phyloP scores from a whole-genome alignment of 2,113 vertebrate genomes.

The Pyxicephalus adspersus region DNA sequence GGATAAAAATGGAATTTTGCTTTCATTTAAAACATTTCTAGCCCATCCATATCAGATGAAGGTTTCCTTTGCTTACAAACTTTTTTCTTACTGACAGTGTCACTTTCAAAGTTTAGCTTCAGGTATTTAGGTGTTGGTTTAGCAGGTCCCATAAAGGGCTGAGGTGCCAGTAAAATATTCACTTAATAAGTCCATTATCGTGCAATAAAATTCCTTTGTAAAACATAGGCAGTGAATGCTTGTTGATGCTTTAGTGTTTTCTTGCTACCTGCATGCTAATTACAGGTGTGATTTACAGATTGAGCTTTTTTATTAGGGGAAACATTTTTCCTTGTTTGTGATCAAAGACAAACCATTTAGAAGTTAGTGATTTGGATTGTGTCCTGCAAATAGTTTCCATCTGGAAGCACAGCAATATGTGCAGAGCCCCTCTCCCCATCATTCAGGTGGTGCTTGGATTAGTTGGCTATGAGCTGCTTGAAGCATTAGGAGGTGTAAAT shows the following conservation, averaged over 20 bases:
- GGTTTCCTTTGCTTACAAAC: too few species aligned
- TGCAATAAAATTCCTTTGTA: slow-evolving; percentile 33
- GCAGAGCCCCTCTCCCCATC: background rate
- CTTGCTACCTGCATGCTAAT: slow-evolving; percentile 35
- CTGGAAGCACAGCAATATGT: slow-evolving; percentile 13
- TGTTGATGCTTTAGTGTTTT: background rate
- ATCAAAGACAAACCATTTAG: slow-evolving; percentile 35
- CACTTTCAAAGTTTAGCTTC: too few species aligned
- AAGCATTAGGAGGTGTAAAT: slow-evolving; percentile 16
- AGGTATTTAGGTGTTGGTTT: too few species aligned
- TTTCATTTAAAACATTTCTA: too few species aligned
- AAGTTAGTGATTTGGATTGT: background rate
- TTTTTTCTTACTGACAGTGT: too few species aligned
- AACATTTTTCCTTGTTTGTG: slow-evolving; percentile 15
- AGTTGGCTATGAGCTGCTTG: slow-evolving; percentile 1
- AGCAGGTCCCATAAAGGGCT: background rate
- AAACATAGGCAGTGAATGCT: background rate
- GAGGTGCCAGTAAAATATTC: background rate
- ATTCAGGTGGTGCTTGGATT: background rate
- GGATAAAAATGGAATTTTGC: too few species aligned
- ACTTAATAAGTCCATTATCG: slow-evolving; percentile 30
- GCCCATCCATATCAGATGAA: too few species aligned
- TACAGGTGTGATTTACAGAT: slow-evolving; percentile 38
- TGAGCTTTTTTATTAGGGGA: background rate
- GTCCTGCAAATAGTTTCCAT: slow-evolving; percentile 38